These are phyloP conservation scores for human DNA, from an alignment of 2,113 vertebrate species.

Conservation along the genomic window DNA sequence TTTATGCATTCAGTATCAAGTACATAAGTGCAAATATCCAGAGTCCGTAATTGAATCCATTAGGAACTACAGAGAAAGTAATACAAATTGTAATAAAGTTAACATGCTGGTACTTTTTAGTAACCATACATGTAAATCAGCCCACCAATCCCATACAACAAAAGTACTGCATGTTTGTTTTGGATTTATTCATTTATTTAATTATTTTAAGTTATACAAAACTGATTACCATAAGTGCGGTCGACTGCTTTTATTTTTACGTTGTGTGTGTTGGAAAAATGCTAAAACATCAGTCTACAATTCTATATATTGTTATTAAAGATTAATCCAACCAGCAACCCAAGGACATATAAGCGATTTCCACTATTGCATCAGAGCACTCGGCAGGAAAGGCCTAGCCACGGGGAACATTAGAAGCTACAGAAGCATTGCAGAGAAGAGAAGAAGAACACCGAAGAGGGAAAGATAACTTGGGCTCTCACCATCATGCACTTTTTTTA, in stretches of 20 bases:
- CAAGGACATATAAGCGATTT: conserved; percentile 92
- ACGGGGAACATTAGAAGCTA: conserved; percentile 90
- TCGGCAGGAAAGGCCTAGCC: conserved; percentile 91
- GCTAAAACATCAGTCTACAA: conserved; percentile 91
- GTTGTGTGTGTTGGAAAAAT: conserved; percentile 92
- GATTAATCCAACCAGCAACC: conserved; percentile 93
- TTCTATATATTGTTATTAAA: conserved; percentile 92
- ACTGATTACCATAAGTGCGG: conserved; percentile 93
- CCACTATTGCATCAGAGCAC: conserved; percentile 91
- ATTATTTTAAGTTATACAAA: conserved; percentile 92
- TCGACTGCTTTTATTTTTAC: conserved; percentile 85
- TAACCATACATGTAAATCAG: conserved; percentile 93
- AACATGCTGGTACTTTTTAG: conserved; percentile 95
- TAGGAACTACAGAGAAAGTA: conserved; percentile 96
- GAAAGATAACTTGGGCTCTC: conserved; percentile 91
- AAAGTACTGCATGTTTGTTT: conserved; percentile 87
- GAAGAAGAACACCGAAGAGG: conserved; percentile 89
- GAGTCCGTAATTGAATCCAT: conserved; percentile 93
- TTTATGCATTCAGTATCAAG: conserved; percentile 98
- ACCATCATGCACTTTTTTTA: conserved; percentile 97
- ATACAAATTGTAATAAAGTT: conserved; percentile 97
- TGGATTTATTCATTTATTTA: conserved; percentile 59
- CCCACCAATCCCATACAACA: conserved; percentile 92
- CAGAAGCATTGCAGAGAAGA: conserved; percentile 91
- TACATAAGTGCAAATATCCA: conserved; percentile 99